phyloP scores from a whole-genome alignment of 2,888 invertebrate species.

The Drosophila suboccidentalis region DNA sequence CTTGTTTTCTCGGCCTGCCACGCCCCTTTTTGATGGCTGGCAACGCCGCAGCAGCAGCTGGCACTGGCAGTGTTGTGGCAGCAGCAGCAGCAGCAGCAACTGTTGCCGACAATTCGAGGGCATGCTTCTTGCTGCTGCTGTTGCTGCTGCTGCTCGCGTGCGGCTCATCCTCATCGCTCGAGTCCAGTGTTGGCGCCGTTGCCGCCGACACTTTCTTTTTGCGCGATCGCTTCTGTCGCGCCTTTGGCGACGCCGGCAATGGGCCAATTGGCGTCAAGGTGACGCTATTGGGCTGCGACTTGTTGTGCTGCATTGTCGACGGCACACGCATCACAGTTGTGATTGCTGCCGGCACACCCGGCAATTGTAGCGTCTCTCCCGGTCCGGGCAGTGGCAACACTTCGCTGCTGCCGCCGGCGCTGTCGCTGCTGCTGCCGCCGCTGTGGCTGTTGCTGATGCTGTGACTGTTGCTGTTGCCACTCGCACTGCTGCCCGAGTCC shows the following conservation, averaged over 20 bases:
- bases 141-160: slow-evolving; percentile 33
- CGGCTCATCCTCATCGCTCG: slow-evolving; percentile 83
- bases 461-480: slow-evolving; percentile 12
- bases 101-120: slow-evolving; percentile 35
- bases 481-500: slow-evolving; percentile 55
- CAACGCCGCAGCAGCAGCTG: too few species aligned
- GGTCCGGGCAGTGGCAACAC: slow-evolving; percentile 73
- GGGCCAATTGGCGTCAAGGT: slow-evolving; percentile 78
- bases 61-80: slow-evolving; percentile 29
- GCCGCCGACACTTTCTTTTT: slow-evolving; percentile 71
- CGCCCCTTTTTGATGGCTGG: slow-evolving; percentile 83
- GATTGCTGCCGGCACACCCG: slow-evolving; percentile 82
- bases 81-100: slow-evolving; percentile 27
- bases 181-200: slow-evolving; percentile 60
- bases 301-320: slow-evolving; percentile 46
- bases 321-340: slow-evolving; percentile 68
- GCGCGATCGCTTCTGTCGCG: slow-evolving; percentile 71
- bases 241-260: slow-evolving; percentile 72
- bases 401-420: slow-evolving; percentile 52
- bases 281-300: slow-evolving; percentile 68
- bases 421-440: slow-evolving; percentile 76
- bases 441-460: neutral
- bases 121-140: slow-evolving; percentile 56
- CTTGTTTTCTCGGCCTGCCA: slow-evolving; percentile 86
- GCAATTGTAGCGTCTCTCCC: slow-evolving; percentile 78